phyloP scores from a whole-genome alignment of 2,113 vertebrate species.

The Cynocephalus volans region DNA sequence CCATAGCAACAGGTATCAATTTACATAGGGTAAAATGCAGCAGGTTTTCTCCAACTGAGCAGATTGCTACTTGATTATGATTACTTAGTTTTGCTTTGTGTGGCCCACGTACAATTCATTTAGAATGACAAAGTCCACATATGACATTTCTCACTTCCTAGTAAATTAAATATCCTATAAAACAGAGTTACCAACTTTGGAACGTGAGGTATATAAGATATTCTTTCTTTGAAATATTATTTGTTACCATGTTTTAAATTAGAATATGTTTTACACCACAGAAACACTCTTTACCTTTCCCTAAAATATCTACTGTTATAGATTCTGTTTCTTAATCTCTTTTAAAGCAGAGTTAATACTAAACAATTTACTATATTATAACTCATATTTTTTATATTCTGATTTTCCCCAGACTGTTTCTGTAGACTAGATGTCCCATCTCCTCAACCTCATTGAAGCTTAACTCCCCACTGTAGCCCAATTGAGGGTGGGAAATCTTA shows the following conservation, averaged over 20 bases:
- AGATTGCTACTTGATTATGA: not conserved
- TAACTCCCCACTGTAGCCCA: no score
- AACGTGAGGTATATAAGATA: not conserved
- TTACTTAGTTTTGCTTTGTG: not conserved
- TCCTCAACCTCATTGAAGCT: no score
- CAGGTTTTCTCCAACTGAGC: not conserved
- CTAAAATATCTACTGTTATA: not conserved
- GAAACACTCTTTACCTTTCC: not conserved
- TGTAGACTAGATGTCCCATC: no score
- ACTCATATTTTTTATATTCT: constrained; percentile 24
- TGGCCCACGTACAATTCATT: not conserved
- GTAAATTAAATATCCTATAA: not conserved
- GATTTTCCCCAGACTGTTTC: not conserved
- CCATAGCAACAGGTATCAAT: not conserved
- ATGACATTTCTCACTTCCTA: not conserved
- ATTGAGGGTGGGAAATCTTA: no score
- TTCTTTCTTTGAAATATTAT: not conserved
- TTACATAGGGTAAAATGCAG: not conserved
- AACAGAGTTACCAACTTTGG: not conserved
- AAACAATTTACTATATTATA: not conserved
- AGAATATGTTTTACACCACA: not conserved
- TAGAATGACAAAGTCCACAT: not conserved
- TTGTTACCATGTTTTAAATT: not conserved
- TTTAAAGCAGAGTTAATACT: not conserved
- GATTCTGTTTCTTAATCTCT: not conserved